These are phyloP conservation scores for Fregata magnificens DNA, from an alignment of 2,113 vertebrate species.

Conservation along the genomic window DNA sequence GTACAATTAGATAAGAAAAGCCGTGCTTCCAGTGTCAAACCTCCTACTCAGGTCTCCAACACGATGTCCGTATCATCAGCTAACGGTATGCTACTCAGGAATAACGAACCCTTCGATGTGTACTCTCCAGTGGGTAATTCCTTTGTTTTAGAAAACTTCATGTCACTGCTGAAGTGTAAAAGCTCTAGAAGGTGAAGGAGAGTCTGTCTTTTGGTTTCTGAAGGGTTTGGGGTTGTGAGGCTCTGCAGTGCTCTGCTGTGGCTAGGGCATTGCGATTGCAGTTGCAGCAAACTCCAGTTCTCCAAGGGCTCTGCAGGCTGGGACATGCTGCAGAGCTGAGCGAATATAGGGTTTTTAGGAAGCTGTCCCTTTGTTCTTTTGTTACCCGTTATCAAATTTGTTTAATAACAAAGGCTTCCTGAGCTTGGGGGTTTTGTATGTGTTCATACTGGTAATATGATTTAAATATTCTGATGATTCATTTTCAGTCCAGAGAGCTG, in stretches of 20 bases:
- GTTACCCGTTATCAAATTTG: not conserved
- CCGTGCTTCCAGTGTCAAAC: not conserved
- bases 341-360: not conserved
- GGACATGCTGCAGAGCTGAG: not conserved
- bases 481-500: conserved; percentile 63
- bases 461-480: conserved; percentile 72
- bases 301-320: not conserved
- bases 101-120: not conserved
- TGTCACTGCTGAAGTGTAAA: not conserved
- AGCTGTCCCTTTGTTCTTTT: not conserved
- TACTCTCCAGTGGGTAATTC: not conserved
- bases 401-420: conserved; percentile 56
- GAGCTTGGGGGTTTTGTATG: conserved; percentile 60
- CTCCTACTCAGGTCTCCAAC: not conserved
- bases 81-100: not conserved
- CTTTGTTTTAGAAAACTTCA: not conserved
- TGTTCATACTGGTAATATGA: conserved; percentile 66
- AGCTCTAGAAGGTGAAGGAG: not conserved
- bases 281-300: not conserved
- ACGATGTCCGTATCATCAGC: not conserved
- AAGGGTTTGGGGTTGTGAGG: not conserved
- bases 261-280: not conserved
- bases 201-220: not conserved
- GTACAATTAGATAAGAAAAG: not conserved
- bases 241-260: not conserved